phyloP scores from a whole-genome alignment of 2,797 vertebrate genomes.

The Enoplosus armatus region DNA sequence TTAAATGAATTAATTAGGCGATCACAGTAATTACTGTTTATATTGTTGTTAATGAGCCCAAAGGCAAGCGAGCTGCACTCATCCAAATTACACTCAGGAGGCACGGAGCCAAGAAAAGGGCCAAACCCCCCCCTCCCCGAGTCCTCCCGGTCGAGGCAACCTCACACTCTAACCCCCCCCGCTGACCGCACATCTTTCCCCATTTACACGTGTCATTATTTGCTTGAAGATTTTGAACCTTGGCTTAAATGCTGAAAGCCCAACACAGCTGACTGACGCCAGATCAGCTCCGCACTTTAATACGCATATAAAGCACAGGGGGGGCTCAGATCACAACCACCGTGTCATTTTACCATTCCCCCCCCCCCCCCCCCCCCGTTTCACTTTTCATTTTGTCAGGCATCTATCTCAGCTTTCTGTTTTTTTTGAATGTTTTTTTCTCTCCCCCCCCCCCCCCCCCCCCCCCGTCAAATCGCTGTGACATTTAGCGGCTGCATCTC shows the following conservation, averaged over 20 bases:
- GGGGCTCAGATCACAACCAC: slow-evolving; percentile 50
- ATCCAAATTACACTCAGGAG: slow-evolving; percentile 88
- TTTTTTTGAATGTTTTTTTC: too few relatives aligned
- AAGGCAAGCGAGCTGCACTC: slow-evolving; percentile 88
- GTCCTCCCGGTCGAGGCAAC: slow-evolving; percentile 58
- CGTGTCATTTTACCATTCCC: slow-evolving; percentile 40
- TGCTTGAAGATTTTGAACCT: slow-evolving; percentile 11
- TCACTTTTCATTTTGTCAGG: slow-evolving; percentile 49
- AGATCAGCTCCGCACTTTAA: slow-evolving; percentile 36
- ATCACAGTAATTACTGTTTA: slow-evolving; percentile 91
- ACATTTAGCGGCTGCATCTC: slow-evolving; percentile 72
- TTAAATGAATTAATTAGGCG: slow-evolving; percentile 89
- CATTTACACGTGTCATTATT: slow-evolving; percentile 16
- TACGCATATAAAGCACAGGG: slow-evolving; percentile 44
- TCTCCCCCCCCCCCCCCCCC: too few relatives aligned
- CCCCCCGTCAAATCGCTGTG: slow-evolving; percentile 68
- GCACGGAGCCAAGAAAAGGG: slow-evolving; percentile 85
- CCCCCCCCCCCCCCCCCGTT: too few relatives aligned
- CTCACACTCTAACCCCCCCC: slow-evolving; percentile 35
- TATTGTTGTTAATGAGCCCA: slow-evolving; percentile 91
- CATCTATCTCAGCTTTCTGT: slow-evolving; percentile 45
- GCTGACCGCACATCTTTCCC: slow-evolving; percentile 17
- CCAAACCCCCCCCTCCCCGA: slow-evolving; percentile 76
- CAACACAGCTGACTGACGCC: background rate
- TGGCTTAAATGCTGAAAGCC: slow-evolving; percentile 2